Base-by-base conservation (phyloP, 2,797 vertebrate genomes). In the Takifugu ocellatus region DNA sequence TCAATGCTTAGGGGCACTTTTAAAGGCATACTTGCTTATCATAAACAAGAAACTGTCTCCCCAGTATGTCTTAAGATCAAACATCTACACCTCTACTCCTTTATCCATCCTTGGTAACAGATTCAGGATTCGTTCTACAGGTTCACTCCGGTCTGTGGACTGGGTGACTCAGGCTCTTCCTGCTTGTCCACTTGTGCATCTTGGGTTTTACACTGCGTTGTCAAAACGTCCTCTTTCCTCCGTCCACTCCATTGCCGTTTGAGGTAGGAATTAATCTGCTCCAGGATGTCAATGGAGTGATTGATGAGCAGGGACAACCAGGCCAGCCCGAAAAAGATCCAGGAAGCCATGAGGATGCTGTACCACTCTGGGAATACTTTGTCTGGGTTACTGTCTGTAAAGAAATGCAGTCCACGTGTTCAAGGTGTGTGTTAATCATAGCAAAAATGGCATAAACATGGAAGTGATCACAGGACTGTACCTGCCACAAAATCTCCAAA, bases 301-400 rank as follows among this genome's bases (percentile, higher is more conserved):
- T 94, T 96, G 82, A 97, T 93, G 48, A 97, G 48, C 43, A 96
- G 75, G 10, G 96, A 91, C 53, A 97, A 85, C 95, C 95, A 98
- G 0, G 96, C 94, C 92, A 98, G 85, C 53, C 96, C 95, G 49
- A 98, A 96, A 71, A 98, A 95, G 74, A 98, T 98, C 96, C 96
- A 97, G 0, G 91, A 81, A 33, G 92, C 93, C 68, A 94, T 83
- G 3, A 94, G 68, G 56, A 93, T 54, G 63, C 92, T 93, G 79
- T 97, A 97, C 95, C 96, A 96, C 9, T 79, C 50, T 0, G 94
- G 94, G 72, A 95, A 97, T 0, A 0, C 5, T 17, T 26, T 85
- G 5, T 92, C 89, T 29, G 94, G 93, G 61, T 94, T 90, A 70
- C 79, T 91, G 47, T 94, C 95, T 97, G 80, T 4, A 27, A 58